Conservation (phyloP, 2,797 vertebrate genomes). For the Ceryle rudis region DNA sequence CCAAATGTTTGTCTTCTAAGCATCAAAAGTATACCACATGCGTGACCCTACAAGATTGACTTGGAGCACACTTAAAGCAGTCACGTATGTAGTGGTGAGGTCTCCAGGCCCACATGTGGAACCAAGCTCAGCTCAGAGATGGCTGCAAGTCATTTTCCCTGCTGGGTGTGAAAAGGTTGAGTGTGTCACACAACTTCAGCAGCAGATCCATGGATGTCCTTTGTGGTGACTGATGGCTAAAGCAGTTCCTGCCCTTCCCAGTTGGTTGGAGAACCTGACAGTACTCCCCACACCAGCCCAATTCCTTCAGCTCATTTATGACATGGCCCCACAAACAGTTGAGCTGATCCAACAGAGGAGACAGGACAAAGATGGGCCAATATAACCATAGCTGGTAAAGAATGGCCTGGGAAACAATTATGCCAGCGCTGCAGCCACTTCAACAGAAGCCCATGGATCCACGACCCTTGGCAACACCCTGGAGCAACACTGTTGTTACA, state of each 20-base stretch:
- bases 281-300: not conserved
- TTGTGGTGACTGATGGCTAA: not conserved
- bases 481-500: not conserved
- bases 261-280: fast-evolving
- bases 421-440: not conserved
- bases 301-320: not conserved
- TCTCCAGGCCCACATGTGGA: fast-evolving
- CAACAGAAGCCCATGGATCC: not conserved
- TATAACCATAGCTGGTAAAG: fast-evolving
- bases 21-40: not conserved
- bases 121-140: not conserved
- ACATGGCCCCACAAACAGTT: not conserved
- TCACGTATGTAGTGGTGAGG: not conserved
- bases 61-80: not conserved
- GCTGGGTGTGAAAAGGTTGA: not conserved
- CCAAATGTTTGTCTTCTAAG: not conserved
- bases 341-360: not conserved
- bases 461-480: fast-evolving
- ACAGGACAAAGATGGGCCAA: not conserved
- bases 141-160: not conserved
- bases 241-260: not conserved
- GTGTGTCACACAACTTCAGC: not conserved
- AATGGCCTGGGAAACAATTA: not conserved
- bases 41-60: not conserved
- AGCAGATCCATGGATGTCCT: not conserved